Evolutionary conservation across 1,140 invertebrate species (phyloP), one percentile per base, ranked within the genome.

Genomic region (Lepidotrigona ventralis): DNA sequence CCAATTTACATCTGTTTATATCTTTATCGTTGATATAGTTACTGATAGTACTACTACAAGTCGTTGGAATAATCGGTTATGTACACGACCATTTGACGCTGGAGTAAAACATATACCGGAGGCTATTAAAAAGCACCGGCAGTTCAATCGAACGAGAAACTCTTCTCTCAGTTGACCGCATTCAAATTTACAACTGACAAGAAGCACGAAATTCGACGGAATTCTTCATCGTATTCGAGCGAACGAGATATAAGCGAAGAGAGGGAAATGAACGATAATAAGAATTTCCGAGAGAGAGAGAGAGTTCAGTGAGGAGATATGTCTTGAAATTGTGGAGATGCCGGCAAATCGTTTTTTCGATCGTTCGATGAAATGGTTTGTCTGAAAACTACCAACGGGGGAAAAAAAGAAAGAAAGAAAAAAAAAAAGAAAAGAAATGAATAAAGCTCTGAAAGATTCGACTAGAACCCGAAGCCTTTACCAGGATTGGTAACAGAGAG

Each of bases 341-440:
- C 33, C 71, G 64, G 78, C 60, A 56, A 78, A 74, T 70, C 79
- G 83, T 84, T 84, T 84, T 84, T 84, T 81, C 66, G 63, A 74
- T 69, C 60, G 75, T 60, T 77, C 74, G 60, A 54, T 64, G 69
- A 64, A 71, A 83, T 76, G 63, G 56, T 9, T 51, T 46, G 53
- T 53, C 23, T 3, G 26, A n/a, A 78, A 66, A 54, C 5, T 0
- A 14, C 33, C 11, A 9, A 33, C 29, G 14, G 19, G 60, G 12
- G 11, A 12, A 11, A 29, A 21, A 23, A 60, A 29, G 29, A 26
- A 60, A 64, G 15, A 12, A 26, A 9, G 6, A 15, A 69, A 29
- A 76, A 26, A 54, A 56, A 15, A 23, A n/a, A 51, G n/a, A n/a
- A 51, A 66, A 9, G 56, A 29, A 78, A 83, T 9, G 76, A 23